Percentiles rank a stretch among this genome's conserved stretches.
phyloP scores from a whole-genome alignment of 2,797 vertebrate species.

The Cyprinodon diabolis region DNA sequence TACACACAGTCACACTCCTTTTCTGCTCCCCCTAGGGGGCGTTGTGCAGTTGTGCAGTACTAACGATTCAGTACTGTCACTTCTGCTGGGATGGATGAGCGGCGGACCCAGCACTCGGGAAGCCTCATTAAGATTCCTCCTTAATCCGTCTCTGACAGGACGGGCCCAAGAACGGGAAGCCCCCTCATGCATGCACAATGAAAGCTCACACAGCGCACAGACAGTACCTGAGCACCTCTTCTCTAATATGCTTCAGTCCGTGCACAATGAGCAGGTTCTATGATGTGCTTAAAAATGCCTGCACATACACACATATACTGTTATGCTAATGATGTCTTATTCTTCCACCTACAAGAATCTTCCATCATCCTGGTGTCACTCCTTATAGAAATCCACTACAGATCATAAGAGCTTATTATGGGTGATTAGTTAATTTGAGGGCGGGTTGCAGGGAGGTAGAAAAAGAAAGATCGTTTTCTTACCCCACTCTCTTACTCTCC shows the following conservation, averaged over 20 bases:
- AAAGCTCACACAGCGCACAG: constrained; percentile 25
- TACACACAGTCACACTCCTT: constrained; percentile 12
- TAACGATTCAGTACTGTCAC: constrained; percentile 92
- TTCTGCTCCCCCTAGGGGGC: constrained; percentile 88
- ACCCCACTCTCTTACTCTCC: constrained; percentile 45
- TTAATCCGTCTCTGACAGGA: constrained; percentile 97
- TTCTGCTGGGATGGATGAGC: constrained; percentile 89
- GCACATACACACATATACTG: constrained; percentile 32
- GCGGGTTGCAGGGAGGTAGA: constrained; percentile 64
- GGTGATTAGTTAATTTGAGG: constrained; percentile 89
- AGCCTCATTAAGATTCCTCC: constrained; percentile 96
- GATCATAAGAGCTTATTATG: constrained; percentile 96
- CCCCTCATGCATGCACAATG: constrained; percentile 52
- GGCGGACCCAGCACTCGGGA: constrained; percentile 78
- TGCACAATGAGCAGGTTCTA: constrained; percentile 67
- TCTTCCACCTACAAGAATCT: constrained; percentile 83
- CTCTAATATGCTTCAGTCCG: constrained; percentile 51
- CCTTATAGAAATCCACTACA: constrained; percentile 90
- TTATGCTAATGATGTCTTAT: constrained; percentile 91
- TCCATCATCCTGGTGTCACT: constrained; percentile 88
- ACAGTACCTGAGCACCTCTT: constrained; percentile 27
- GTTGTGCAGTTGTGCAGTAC: constrained; percentile 90
- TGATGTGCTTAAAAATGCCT: constrained; percentile 12
- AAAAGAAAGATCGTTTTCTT: constrained; percentile 55
- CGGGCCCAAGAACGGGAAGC: constrained; percentile 80